Percentiles rank a stretch among this genome's conserved stretches.
Conservation (phyloP, 2,888 invertebrate genomes). For the Pyralis farinalis region DNA sequence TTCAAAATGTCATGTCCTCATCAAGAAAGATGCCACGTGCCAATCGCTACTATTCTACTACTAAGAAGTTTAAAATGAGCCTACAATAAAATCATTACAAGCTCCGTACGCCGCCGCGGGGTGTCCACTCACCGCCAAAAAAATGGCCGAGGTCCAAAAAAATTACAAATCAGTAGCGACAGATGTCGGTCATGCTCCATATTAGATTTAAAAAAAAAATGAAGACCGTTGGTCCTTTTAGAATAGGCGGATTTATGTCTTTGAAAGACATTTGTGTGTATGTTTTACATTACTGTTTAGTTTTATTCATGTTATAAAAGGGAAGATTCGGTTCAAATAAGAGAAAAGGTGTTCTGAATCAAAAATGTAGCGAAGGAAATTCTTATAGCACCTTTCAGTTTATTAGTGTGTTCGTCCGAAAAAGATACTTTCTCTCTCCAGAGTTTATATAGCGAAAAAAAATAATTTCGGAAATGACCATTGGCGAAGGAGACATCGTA, state of each 20-base stretch:
- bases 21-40: not conserved
- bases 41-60: not conserved
- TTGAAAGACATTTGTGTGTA: not conserved
- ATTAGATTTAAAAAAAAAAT: not conserved
- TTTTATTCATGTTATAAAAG: too few relatives aligned
- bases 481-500: too few relatives aligned
- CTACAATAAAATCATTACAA: slow-evolving; percentile 8
- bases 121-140: slow-evolving; percentile 11
- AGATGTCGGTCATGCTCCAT: not conserved
- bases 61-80: slow-evolving; percentile 13
- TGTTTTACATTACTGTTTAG: too few relatives aligned
- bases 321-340: too few relatives aligned
- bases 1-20: not conserved
- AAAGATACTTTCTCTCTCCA: too few relatives aligned
- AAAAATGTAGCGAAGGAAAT: too few relatives aligned
- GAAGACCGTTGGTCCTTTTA: too few relatives aligned
- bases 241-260: not conserved
- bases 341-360: too few relatives aligned
- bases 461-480: too few relatives aligned
- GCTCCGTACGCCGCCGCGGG: not conserved
- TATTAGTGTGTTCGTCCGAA: too few relatives aligned
- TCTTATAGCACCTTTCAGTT: too few relatives aligned
- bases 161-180: not conserved
- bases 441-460: too few relatives aligned
- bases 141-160: not conserved